Conservation (phyloP, 1,140 invertebrate genomes). For the Vanessa atalanta region DNA sequence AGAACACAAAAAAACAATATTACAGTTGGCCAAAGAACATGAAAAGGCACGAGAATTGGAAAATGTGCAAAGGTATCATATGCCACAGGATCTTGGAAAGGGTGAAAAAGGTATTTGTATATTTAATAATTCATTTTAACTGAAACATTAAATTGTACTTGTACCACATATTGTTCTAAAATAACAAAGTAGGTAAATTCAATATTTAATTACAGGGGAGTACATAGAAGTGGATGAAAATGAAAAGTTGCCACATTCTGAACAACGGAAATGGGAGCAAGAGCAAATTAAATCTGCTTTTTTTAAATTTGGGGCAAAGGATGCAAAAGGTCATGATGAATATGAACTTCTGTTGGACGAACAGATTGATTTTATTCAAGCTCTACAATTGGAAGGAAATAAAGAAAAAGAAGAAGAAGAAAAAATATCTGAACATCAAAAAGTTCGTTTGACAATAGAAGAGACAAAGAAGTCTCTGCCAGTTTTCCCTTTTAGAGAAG, state of each 20-base stretch:
- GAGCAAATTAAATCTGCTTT: constrained; percentile 97
- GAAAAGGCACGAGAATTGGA: constrained; percentile 95
- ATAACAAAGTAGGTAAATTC: background rate
- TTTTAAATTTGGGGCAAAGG: constrained; percentile 95
- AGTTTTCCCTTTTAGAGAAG: constrained; percentile 95
- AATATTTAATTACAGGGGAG: constrained; percentile 76
- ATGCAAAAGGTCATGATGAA: constrained; percentile 88
- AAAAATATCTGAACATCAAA: constrained; percentile 85
- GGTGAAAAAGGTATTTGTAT: constrained; percentile 81
- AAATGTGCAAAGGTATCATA: constrained; percentile 95
- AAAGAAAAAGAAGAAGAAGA: constrained; percentile 83
- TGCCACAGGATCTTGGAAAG: constrained; percentile 91
- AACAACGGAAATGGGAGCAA: constrained; percentile 99
- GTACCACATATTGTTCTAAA: background rate
- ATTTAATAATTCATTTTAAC: background rate
- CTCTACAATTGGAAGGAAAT: constrained; percentile 93
- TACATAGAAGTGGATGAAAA: constrained; percentile 94
- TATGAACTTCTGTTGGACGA: constrained; percentile 97
- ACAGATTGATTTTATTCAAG: constrained; percentile 98
- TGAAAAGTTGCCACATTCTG: constrained; percentile 93
- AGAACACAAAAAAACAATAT: constrained; percentile 94
- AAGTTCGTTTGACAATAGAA: constrained; percentile 91
- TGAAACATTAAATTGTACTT: background rate
- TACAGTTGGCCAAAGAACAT: constrained; percentile 96
- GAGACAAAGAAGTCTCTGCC: constrained; percentile 97